These are phyloP conservation scores for Cinara cedri DNA, from an alignment of 2,888 invertebrate species.

Conservation along the genomic window DNA sequence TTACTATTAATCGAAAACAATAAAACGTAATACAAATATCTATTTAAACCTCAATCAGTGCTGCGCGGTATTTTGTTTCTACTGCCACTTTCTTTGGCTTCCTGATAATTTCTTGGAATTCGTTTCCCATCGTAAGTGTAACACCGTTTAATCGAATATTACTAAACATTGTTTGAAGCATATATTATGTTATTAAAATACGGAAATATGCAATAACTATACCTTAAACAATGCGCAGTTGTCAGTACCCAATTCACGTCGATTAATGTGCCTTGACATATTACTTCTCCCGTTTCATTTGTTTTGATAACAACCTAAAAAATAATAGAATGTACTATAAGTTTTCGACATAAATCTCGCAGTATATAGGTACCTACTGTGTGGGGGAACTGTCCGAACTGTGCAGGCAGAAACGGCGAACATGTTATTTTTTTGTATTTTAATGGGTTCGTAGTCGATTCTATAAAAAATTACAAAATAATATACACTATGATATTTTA, in stretches of 20 bases:
- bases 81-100: neutral
- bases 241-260: slow-evolving; percentile 36
- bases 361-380: slow-evolving; percentile 9
- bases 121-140: neutral
- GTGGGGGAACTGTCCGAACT: slow-evolving; percentile 15
- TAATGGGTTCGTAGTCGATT: slow-evolving; percentile 1
- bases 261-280: slow-evolving; percentile 34
- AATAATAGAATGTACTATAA: neutral
- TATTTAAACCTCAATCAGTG: slow-evolving; percentile 25
- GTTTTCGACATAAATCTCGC: too few relatives aligned
- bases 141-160: neutral
- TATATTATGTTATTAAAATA: neutral
- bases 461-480: neutral
- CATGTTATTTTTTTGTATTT: slow-evolving; percentile 13
- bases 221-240: slow-evolving; percentile 20
- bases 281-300: neutral
- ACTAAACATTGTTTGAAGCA: neutral
- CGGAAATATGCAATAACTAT: neutral
- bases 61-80: neutral
- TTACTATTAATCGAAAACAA: too few relatives aligned
- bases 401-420: neutral
- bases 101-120: neutral
- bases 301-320: slow-evolving; percentile 5
- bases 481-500: too few relatives aligned
- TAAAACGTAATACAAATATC: too few relatives aligned